Base-by-base conservation (phyloP, 2,888 invertebrate species). In the Periphyllus acericola region DNA sequence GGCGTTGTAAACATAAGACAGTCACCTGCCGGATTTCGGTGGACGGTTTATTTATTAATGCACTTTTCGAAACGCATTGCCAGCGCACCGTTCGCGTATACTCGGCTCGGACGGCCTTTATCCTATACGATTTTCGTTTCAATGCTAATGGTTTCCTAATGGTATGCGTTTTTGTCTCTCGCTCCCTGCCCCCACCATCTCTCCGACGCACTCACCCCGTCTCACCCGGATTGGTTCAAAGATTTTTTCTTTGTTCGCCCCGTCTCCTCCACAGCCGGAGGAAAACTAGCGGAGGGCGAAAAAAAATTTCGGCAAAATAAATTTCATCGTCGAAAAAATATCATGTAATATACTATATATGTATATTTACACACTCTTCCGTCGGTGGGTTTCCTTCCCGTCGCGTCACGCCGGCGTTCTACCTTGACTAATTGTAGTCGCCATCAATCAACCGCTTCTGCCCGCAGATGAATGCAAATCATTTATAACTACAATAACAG, bases 361-460 rank as follows among this genome's bases (percentile, higher is more conserved):
- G n/a, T n/a, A n/a, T n/a, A n/a, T n/a, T n/a, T n/a, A n/a, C n/a
- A n/a, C n/a, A 78, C 52, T 71, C 71, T 34, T 78, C 78, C 79
- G 55, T 40, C 36, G 40, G 36, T 72, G 29, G 11, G 55, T 60
- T 86, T 86, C 86, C 86, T 86, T 86, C 80, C 80, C 78, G 21
- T 55, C 21, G 29, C 74, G 72, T 21, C 52, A 25, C 60, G 8
- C 17, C 40, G 76, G 36, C 34, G 72, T 72, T 72, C 14, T 60
- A 86, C 86, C 79, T 71, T 72, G 78, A 86, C 86, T 86, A 80
- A 86, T 86, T 86, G 72, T 86, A 80, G 72, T 71, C 36, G 21
- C 40, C 86, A 86, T 86, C 86, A 86, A 86, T 86, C 86, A 86
- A 86, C 80, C 36, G 60, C 36, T 86, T 60, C 21, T 72, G 72